Conservation (phyloP, 2,113 vertebrate species). For the Saimiri boliviensis region DNA sequence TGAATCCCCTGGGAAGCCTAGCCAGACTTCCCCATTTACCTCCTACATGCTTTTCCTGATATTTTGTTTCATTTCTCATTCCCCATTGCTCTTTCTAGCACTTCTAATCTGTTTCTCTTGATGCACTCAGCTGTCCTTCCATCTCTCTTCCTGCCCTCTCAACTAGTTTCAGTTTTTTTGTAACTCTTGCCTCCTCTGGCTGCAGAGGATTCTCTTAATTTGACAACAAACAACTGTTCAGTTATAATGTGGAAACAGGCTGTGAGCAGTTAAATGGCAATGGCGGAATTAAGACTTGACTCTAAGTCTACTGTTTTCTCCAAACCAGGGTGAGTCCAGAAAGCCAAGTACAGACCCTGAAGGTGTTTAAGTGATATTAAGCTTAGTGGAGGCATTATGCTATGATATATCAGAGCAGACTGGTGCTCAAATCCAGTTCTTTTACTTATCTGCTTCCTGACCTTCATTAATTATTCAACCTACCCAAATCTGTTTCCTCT, state of each 20-base stretch:
- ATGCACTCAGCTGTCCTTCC: neutral
- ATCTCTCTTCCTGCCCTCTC: neutral
- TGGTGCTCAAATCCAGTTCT: neutral
- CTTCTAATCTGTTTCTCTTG: neutral
- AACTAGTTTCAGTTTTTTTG: neutral
- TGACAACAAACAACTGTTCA: neutral
- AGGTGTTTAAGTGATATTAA: neutral
- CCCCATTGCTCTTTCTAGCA: neutral
- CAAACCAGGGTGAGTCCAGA: neutral
- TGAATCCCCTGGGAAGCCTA: neutral
- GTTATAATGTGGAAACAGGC: neutral
- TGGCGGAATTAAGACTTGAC: neutral
- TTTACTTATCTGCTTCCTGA: neutral
- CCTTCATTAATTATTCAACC: neutral
- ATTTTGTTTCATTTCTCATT: neutral
- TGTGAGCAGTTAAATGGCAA: neutral
- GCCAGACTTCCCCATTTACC: neutral
- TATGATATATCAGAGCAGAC: neutral
- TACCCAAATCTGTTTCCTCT: neutral
- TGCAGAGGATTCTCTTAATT: neutral
- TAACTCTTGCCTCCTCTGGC: neutral
- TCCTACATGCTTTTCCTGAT: neutral
- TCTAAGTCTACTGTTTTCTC: neutral
- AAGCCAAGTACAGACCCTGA: neutral
- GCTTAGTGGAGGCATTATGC: neutral